Percentiles rank a stretch among this genome's conserved stretches.
phyloP scores from a whole-genome alignment of 2,888 invertebrate genomes.

The Euspilapteryx auroguttella region DNA sequence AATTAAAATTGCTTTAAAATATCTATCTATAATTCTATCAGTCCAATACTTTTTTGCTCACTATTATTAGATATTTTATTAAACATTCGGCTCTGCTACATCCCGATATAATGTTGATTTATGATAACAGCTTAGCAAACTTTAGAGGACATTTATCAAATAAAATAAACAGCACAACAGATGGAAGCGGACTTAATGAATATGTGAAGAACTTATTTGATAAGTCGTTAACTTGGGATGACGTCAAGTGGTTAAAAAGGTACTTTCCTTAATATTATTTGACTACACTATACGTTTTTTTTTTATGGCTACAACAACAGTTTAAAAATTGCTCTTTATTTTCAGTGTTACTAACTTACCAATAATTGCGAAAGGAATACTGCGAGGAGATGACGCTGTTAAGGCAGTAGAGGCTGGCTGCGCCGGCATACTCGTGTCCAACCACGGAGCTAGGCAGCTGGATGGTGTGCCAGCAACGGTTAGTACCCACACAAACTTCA shows the following conservation, averaged over 20 bases:
- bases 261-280: too few species aligned
- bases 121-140: too few species aligned
- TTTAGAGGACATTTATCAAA: constrained; percentile 64
- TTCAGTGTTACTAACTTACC: constrained; percentile 73
- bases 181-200: constrained; percentile 75
- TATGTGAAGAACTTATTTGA: constrained; percentile 81
- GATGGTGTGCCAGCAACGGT: constrained; percentile 85
- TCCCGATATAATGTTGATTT: too few species aligned
- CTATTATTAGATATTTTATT: too few species aligned
- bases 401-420: constrained; percentile 75
- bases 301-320: too few species aligned
- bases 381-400: constrained; percentile 84
- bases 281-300: too few species aligned
- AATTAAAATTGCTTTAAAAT: too few species aligned
- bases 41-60: too few species aligned
- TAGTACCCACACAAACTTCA: too few species aligned
- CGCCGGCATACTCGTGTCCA: constrained; percentile 84
- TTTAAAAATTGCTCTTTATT: constrained; percentile 8
- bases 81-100: too few species aligned
- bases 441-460: constrained; percentile 91
- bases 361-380: constrained; percentile 82
- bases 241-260: constrained; percentile 82
- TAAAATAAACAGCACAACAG: constrained; percentile 44
- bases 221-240: constrained; percentile 81
- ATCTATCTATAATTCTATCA: too few species aligned